Conservation (phyloP, 2,113 vertebrate species). For the Nanorana parkeri region DNA sequence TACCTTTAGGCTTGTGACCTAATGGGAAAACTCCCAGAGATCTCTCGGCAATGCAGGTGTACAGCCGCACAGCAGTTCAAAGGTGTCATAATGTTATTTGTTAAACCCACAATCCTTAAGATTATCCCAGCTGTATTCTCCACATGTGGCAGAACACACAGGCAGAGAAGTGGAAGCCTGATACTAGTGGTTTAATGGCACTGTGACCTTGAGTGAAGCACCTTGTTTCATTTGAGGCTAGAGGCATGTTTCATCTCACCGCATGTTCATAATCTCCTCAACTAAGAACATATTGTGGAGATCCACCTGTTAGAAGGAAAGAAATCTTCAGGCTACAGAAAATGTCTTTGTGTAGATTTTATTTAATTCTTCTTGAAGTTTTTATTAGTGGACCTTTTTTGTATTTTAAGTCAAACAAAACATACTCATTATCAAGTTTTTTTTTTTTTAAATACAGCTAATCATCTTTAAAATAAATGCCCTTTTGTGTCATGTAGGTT, state of each 20-base stretch:
- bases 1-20: constrained; percentile 42
- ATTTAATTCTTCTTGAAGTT: no score
- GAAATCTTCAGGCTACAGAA: no score
- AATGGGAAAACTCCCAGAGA: constrained; percentile 19
- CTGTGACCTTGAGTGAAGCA: constrained; percentile 6
- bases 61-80: constrained; percentile 45
- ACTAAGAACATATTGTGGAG: background rate
- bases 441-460: no score
- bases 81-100: constrained; percentile 40
- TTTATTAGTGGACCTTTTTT: no score
- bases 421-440: no score
- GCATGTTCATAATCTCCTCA: background rate
- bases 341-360: no score
- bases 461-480: no score
- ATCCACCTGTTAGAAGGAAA: constrained; percentile 26
- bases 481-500: no score
- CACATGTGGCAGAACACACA: constrained; percentile 48
- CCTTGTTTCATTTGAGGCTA: background rate
- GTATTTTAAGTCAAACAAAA: no score
- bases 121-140: constrained; percentile 47
- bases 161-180: background rate
- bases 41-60: constrained; percentile 19
- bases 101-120: constrained; percentile 22
- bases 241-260: constrained; percentile 17
- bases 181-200: constrained; percentile 17